Conservation (phyloP, 37 sponge, comb jelly and placozoan species). For the Dysidea cf. avara region DNA sequence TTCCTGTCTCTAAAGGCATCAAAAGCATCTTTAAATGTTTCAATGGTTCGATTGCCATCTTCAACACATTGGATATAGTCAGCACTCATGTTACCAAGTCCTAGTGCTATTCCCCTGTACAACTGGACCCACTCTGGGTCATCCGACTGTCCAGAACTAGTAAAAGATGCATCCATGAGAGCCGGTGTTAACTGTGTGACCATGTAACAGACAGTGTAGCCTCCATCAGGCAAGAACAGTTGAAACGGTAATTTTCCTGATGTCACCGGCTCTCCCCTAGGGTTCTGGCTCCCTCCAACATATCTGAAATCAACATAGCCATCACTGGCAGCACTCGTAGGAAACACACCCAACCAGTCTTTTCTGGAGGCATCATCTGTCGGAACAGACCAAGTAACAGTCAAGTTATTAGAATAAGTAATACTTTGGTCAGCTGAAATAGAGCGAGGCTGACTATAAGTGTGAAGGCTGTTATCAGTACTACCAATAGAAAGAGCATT, state of each 20-base stretch:
- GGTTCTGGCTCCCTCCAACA: conserved; percentile 73
- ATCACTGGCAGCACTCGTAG: conserved; percentile 21
- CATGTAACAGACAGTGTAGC: conserved; percentile 58
- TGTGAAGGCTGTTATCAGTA: background rate
- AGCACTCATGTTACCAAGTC: conserved; percentile 47
- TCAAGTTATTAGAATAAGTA: conserved; percentile 30
- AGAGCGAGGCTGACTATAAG: background rate
- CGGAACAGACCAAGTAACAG: conserved; percentile 71
- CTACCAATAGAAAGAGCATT: conserved; percentile 16
- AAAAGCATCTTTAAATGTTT: conserved; percentile 55
- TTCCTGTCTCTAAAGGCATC: conserved; percentile 59
- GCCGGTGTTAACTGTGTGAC: background rate
- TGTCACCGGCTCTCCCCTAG: conserved; percentile 55
- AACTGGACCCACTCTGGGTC: conserved; percentile 56
- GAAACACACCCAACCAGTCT: conserved; percentile 79
- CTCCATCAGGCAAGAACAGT: conserved; percentile 40
- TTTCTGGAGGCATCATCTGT: conserved; percentile 59
- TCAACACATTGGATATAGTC: conserved; percentile 60
- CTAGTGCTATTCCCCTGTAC: conserved; percentile 55
- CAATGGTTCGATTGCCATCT: conserved; percentile 64
- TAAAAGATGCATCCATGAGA: conserved; percentile 15
- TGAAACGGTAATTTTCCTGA: conserved; percentile 35
- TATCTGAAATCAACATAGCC: conserved; percentile 65
- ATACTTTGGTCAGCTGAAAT: too few species aligned
- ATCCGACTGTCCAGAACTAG: conserved; percentile 17